Conservation (phyloP, 2,113 vertebrate species). For the Carollia perspicillata region DNA sequence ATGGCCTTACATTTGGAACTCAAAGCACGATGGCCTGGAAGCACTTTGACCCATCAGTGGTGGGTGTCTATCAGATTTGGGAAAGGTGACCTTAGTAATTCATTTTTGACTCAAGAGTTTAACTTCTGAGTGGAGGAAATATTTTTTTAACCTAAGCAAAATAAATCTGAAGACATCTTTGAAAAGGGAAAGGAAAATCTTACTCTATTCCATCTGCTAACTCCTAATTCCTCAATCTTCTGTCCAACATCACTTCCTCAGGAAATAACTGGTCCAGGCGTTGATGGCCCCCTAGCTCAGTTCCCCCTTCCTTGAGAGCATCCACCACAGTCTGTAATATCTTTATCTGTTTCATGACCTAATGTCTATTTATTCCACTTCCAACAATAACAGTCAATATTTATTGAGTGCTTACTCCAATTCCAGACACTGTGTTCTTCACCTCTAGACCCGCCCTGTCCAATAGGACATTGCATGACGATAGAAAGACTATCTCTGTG, state of each 20-base stretch:
- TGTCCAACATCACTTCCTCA: neutral
- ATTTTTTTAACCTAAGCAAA: neutral
- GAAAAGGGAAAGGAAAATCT: neutral
- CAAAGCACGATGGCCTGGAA: neutral
- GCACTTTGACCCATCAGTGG: neutral
- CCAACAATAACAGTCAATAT: neutral
- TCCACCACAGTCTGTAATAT: neutral
- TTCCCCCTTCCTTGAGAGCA: neutral
- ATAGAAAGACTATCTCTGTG: neutral
- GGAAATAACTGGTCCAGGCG: neutral
- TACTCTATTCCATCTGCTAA: neutral
- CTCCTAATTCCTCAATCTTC: neutral
- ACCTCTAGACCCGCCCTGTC: neutral
- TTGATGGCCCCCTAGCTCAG: neutral
- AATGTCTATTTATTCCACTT: neutral
- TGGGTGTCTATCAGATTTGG: neutral
- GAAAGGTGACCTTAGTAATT: neutral
- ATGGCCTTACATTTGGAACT: neutral
- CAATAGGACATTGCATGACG: neutral
- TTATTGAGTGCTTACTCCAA: neutral
- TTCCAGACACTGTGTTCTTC: neutral
- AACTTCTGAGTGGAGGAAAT: neutral
- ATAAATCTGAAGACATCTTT: neutral
- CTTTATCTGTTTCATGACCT: neutral
- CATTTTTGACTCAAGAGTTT: neutral